Evolutionary conservation across 2,888 invertebrate species (phyloP).

Genomic region (Cataglyphis livida): DNA sequence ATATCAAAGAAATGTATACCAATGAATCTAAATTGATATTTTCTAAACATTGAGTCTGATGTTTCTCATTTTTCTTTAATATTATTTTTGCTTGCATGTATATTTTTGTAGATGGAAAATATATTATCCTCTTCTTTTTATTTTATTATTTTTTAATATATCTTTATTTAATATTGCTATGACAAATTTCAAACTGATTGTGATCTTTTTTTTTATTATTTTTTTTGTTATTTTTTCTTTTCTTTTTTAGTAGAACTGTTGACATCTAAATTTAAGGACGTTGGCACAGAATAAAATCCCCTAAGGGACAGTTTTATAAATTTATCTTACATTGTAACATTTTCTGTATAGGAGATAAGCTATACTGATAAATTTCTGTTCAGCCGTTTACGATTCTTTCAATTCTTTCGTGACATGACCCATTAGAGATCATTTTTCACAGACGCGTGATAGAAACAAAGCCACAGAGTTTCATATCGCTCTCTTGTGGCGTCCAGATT

Average conservation of each 20-base stretch:
- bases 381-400: constrained; percentile 61
- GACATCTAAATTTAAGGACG: constrained; percentile 83
- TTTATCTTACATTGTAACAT: constrained; percentile 66
- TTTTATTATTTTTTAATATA: constrained; percentile 20
- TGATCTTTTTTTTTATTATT: constrained; percentile 66
- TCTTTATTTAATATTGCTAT: constrained; percentile 42
- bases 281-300: constrained; percentile 83
- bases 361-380: constrained; percentile 74
- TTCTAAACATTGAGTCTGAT: constrained; percentile 9
- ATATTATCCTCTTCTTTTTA: constrained; percentile 44
- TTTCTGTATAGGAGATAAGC: constrained; percentile 64
- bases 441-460: constrained; percentile 15
- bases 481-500: constrained; percentile 32
- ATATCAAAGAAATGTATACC: constrained; percentile 32
- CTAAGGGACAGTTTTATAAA: constrained; percentile 84
- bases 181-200: constrained; percentile 64
- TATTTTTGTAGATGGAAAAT: constrained; percentile 71
- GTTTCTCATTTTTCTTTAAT: constrained; percentile 46
- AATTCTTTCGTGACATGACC: constrained; percentile 72
- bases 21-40: constrained; percentile 11
- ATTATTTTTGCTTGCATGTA: constrained; percentile 73
- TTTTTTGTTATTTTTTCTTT: constrained; percentile 38
- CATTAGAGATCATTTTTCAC: constrained; percentile 59
- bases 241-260: constrained; percentile 77
- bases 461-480: constrained; percentile 35